Conservation (phyloP, 2,797 vertebrate genomes). For the Otus scops region DNA sequence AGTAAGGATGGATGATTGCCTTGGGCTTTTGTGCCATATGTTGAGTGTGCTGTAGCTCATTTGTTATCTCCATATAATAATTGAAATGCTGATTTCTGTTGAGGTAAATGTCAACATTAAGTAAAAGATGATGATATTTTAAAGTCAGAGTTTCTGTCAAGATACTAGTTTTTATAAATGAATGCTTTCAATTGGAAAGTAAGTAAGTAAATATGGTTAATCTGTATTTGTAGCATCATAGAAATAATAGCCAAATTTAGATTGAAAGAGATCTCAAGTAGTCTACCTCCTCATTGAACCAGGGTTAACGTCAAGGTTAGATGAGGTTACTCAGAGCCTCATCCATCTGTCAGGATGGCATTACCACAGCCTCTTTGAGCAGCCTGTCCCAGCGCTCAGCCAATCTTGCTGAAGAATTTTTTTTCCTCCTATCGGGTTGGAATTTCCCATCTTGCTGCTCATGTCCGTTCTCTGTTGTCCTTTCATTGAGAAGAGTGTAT, state of each 20-base stretch:
- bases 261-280: background rate
- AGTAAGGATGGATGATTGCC: background rate
- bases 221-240: background rate
- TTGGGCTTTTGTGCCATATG: conserved; percentile 38
- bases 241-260: background rate
- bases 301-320: background rate
- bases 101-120: conserved; percentile 24
- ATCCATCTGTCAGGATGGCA: background rate
- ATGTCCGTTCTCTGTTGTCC: background rate
- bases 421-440: background rate
- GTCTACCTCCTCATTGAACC: background rate
- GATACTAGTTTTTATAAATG: background rate
- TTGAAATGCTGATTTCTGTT: background rate
- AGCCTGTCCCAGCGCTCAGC: background rate
- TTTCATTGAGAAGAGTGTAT: background rate
- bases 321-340: background rate
- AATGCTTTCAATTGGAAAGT: background rate
- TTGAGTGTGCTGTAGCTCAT: background rate
- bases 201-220: background rate
- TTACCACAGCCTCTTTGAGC: background rate
- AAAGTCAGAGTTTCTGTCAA: background rate
- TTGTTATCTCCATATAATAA: background rate
- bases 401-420: background rate
- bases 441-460: background rate
- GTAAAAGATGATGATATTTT: background rate